Evolutionary conservation across 1,140 invertebrate genomes (phyloP), one percentile per base, ranked within the genome.

Genomic region (Hyposmocoma kahamanoa): DNA sequence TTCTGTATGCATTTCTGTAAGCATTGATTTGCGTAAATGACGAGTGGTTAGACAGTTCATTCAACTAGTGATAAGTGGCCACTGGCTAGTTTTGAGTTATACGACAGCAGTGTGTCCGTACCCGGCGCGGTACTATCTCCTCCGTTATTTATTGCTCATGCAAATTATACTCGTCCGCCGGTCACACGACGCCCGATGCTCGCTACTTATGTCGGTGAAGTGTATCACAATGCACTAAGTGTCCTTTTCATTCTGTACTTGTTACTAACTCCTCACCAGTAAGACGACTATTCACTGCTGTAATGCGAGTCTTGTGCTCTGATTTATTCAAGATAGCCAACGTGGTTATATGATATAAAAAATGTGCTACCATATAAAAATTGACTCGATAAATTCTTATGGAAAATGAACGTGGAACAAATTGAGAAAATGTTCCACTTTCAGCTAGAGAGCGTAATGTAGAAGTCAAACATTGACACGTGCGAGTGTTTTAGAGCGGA

Each of bases 81-180:
- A 17, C 8, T 38, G 62, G 56, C 56, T 50, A 58, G 56, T 62
- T 72, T 66, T 65, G 53, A 65, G 59, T 65, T 63, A 62, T 67
- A 66, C 55, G 74, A 78, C 63, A 72, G 54, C 44, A 47, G 52
- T 52, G 52, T 41, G 44, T 50, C 49, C 50, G 62, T 54, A 51
- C 53, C 61, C 59, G 60, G 45, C 48, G 34, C 61, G 62, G 66
- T 67, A 59, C 60, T 79, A 70, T 80, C 73, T 66, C 59, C 58
- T 43, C 56, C 41, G 60, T 76, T 73, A 78, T 79, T 81, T 81
- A 81, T 73, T 73, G 68, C 65, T 53, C 45, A 67, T 73, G 68
- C 73, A 73, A 77, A 75, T 79, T 69, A 60, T 53, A 56, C 30
- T 47, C 59, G 58, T 62, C 60, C 59, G 59, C 41, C 56, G 59